Evolutionary conservation across 2,797 vertebrate species (phyloP).

Genomic region (Gallinago nigripennis): DNA sequence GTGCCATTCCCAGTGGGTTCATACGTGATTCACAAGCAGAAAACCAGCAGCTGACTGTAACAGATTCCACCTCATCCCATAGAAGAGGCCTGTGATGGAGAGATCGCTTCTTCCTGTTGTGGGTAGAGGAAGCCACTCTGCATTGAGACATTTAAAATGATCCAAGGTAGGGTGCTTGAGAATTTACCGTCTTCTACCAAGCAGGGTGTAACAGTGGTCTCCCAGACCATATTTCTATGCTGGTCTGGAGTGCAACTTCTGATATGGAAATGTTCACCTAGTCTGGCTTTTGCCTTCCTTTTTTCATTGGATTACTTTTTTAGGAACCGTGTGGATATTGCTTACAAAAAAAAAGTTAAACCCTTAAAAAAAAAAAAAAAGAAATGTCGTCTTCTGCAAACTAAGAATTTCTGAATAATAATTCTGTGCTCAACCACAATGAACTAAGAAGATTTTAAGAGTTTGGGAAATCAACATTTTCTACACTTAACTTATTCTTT

Average conservation of each 20-base stretch:
- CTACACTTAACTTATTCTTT: neutral
- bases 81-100: neutral
- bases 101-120: accelerated
- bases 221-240: neutral
- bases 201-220: neutral
- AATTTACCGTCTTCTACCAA: neutral
- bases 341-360: neutral
- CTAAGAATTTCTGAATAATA: neutral
- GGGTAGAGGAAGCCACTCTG: neutral
- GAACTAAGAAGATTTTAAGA: neutral
- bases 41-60: neutral
- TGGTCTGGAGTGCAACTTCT: neutral
- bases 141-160: neutral
- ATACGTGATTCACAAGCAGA: neutral
- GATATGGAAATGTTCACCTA: neutral
- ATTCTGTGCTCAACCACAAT: neutral
- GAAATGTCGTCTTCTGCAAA: neutral
- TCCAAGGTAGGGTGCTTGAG: neutral
- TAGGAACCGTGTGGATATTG: neutral
- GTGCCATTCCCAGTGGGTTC: neutral
- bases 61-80: neutral
- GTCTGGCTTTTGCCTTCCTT: neutral
- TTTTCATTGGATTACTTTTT: neutral
- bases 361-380: neutral
- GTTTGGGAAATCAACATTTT: neutral